Conservation (phyloP, 1,140 invertebrate species). For the Bombus breviceps region DNA sequence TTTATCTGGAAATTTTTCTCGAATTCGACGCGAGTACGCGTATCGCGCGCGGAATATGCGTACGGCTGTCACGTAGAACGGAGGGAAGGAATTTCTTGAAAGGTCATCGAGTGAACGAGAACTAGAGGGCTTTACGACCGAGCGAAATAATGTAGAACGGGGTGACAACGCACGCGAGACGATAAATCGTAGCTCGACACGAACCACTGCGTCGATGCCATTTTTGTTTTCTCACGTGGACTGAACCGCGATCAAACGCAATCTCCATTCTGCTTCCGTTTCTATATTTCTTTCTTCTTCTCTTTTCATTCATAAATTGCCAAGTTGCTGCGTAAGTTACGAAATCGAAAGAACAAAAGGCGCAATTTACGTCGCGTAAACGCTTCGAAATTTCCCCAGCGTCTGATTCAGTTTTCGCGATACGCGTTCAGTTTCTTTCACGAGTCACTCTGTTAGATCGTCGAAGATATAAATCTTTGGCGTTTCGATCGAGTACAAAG, state of each 20-base stretch:
- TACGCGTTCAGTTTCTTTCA: neutral
- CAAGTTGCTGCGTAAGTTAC: neutral
- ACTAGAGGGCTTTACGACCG: slow-evolving; percentile 28
- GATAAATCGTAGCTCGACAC: slow-evolving; percentile 34
- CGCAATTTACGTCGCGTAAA: too few species aligned
- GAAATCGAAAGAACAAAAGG: too few species aligned
- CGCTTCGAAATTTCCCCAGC: too few species aligned
- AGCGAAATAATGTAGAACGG: slow-evolving; percentile 28
- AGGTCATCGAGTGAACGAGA: slow-evolving; percentile 59
- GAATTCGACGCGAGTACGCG: neutral
- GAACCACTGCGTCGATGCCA: neutral
- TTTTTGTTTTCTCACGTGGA: neutral
- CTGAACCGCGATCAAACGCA: neutral
- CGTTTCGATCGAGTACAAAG: slow-evolving; percentile 34
- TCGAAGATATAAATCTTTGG: slow-evolving; percentile 34
- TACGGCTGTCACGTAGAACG: slow-evolving; percentile 17
- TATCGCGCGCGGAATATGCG: too few species aligned
- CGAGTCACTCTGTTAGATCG: slow-evolving; percentile 25
- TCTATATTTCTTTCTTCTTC: neutral
- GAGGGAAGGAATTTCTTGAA: slow-evolving; percentile 51
- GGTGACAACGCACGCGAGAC: slow-evolving; percentile 28
- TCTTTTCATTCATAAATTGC: too few species aligned
- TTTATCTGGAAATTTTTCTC: neutral
- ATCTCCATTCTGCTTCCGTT: neutral
- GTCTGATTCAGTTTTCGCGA: too few species aligned